These are phyloP conservation scores for Drosophila carrolli DNA, from an alignment of 1,140 invertebrate genomes.

Conservation along the genomic window DNA sequence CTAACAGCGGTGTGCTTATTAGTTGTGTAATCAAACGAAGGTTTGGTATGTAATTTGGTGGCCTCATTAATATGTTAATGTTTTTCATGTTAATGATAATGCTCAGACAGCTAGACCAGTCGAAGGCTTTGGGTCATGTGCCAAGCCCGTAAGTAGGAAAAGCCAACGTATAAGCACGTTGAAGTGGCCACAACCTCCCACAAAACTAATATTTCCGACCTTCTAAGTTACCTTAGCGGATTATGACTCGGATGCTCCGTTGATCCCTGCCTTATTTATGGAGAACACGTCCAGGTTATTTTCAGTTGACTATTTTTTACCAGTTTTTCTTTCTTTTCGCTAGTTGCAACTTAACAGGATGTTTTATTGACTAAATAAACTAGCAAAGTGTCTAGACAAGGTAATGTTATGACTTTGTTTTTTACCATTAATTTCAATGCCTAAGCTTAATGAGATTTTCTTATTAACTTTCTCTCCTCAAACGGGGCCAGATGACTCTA, in stretches of 20 bases:
- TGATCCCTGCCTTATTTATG: slow-evolving; percentile 48
- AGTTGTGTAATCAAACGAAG: slow-evolving; percentile 64
- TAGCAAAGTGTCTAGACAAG: slow-evolving; percentile 6
- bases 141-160: slow-evolving; percentile 39
- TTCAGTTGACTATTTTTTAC: slow-evolving; percentile 1
- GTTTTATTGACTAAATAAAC: slow-evolving; percentile 1
- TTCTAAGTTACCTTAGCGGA: slow-evolving; percentile 24
- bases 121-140: slow-evolving; percentile 31
- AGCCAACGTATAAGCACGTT: slow-evolving; percentile 14
- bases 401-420: slow-evolving; percentile 29
- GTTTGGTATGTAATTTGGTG: slow-evolving; percentile 46
- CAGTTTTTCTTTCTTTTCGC: neutral
- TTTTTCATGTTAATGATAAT: slow-evolving; percentile 50
- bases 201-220: slow-evolving; percentile 35
- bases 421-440: slow-evolving; percentile 13
- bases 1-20: slow-evolving; percentile 34
- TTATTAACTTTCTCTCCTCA: slow-evolving; percentile 13
- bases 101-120: slow-evolving; percentile 29
- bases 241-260: slow-evolving; percentile 40
- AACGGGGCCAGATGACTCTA: slow-evolving; percentile 8
- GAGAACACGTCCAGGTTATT: slow-evolving; percentile 32
- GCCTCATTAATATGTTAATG: slow-evolving; percentile 69
- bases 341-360: neutral
- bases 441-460: slow-evolving; percentile 17
- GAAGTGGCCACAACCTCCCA: slow-evolving; percentile 7